phyloP scores from a whole-genome alignment of 2,888 invertebrate species.

The Steinernema carpocapsae region DNA sequence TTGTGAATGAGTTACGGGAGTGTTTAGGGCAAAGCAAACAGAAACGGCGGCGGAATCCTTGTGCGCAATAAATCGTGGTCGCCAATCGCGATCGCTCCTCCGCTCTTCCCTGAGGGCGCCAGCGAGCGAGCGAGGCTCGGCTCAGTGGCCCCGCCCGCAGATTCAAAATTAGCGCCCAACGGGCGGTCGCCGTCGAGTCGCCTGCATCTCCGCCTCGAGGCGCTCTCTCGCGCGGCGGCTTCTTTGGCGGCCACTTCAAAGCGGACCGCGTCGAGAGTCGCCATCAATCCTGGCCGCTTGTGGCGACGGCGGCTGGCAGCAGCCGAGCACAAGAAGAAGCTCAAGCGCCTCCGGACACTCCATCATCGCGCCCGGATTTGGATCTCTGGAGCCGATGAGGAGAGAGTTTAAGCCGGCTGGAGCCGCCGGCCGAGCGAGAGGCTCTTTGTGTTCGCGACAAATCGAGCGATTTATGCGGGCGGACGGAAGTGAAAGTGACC shows the following conservation, averaged over 20 bases:
- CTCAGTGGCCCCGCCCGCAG: conserved; percentile 2
- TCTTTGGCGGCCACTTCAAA: conserved; percentile 34
- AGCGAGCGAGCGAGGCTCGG: neutral
- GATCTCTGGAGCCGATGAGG: neutral
- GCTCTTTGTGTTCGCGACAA: conserved; percentile 18
- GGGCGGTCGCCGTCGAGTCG: conserved; percentile 17
- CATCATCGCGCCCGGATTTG: conserved; percentile 35
- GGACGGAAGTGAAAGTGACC: neutral
- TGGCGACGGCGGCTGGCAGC: conserved; percentile 35
- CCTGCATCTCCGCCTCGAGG: neutral
- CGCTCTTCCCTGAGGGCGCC: conserved; percentile 7
- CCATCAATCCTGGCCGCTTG: conserved; percentile 22
- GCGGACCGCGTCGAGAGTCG: conserved; percentile 27
- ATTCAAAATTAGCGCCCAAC: conserved; percentile 23
- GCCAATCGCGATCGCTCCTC: neutral
- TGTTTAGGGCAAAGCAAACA: neutral
- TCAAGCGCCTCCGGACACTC: conserved; percentile 6
- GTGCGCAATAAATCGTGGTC: conserved; percentile 24
- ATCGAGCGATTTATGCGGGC: conserved; percentile 10
- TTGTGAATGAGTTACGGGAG: conserved; percentile 26
- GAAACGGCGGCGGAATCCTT: neutral
- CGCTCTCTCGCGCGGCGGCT: neutral
- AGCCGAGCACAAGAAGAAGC: conserved; percentile 4
- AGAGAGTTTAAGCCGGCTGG: neutral
- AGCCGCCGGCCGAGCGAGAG: neutral